These are phyloP conservation scores for Meloidogyne chitwoodi DNA, from an alignment of 1,140 invertebrate species.

Conservation along the genomic window DNA sequence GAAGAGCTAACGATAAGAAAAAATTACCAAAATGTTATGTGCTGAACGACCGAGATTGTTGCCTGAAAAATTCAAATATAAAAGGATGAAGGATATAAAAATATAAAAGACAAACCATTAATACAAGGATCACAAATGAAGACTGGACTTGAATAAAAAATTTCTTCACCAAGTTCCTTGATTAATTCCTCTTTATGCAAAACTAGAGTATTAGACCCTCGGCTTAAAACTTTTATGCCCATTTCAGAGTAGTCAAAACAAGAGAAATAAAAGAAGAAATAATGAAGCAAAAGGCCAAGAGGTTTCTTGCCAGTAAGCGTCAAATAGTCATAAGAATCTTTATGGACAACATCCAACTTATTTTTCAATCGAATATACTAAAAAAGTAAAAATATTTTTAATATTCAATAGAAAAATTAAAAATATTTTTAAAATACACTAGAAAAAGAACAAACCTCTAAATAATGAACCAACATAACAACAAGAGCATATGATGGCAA, in stretches of 20 bases:
- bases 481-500: conserved; percentile 97
- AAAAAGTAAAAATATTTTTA: too few species aligned
- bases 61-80: conserved; percentile 25
- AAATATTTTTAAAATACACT: conserved; percentile 14
- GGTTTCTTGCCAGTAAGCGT: background rate
- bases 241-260: conserved; percentile 16
- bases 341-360: background rate
- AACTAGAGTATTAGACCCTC: background rate
- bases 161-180: conserved; percentile 8
- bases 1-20: background rate
- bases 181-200: background rate
- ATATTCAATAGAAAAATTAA: background rate
- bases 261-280: conserved; percentile 27
- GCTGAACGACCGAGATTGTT: conserved; percentile 40
- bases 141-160: conserved; percentile 1
- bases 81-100: background rate
- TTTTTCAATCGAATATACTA: conserved; percentile 6
- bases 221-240: background rate
- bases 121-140: conserved; percentile 18
- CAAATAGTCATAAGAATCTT: background rate
- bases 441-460: conserved; percentile 69
- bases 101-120: background rate
- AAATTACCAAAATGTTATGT: conserved; percentile 27
- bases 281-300: conserved; percentile 16
- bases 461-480: conserved; percentile 93